Evolutionary conservation across 1,140 invertebrate genomes (phyloP), one percentile per base, ranked within the genome.

Genomic region (Grapholita molesta): DNA sequence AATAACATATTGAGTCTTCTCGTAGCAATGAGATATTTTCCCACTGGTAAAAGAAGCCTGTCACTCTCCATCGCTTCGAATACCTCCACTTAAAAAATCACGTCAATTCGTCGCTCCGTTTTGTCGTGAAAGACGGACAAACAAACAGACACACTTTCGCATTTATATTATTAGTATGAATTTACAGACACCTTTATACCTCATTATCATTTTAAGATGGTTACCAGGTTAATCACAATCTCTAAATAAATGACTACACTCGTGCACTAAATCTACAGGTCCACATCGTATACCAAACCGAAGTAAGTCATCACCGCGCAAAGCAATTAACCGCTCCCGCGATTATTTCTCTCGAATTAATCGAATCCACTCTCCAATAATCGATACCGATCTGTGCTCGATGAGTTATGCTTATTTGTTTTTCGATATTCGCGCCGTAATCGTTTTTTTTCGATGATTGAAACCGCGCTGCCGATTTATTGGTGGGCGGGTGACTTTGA

Each of bases 351-450:
- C 52, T 75, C 71, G 78, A 75, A 85, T 86, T 87, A 89, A 89
- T 89, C 86, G 84, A 87, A 76, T 83, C 79, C 80, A 79, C 74
- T 80, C 75, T 75, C 76, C 74, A 86, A 87, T 86, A 83, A 82
- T 80, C 81, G 85, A 87, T 86, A 82, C 74, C 72, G 81, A 88
- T 88, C 77, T 57, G 70, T 74, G 72, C 35, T 68, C 70, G 66
- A 75, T 82, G 81, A 85, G 71, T 83, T 86, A 85, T 82, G 78
- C 70, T 86, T 86, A 86, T 88, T 88, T 88, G 86, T 81, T 85
- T 86, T 83, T 71, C 69, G 72, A 65, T 64, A 33, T 64, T 69
- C 48, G 64, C 55, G 55, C 55, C 12, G 69, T 68, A 68, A 55
- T 68, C 69, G 69, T 11, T 69, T 73, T 69, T 67, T 25, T 33